Base-by-base conservation (phyloP, 2,888 invertebrate species). In the Amblyjoppa fuscipennis region DNA sequence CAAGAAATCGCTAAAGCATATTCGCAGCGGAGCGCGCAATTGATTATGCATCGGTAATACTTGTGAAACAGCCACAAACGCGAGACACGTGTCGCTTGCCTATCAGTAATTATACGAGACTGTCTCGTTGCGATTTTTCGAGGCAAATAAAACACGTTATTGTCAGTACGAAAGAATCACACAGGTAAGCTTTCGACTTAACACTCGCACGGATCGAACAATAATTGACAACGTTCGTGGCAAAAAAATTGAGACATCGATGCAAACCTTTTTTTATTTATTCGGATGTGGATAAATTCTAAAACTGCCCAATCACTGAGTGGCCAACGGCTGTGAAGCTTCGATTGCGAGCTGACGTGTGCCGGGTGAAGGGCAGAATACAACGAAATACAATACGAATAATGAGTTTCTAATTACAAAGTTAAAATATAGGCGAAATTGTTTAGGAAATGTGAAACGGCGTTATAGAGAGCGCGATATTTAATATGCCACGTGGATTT, bases 31-130 rank as follows among this genome's bases (percentile, higher is more conserved):
- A 28, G 1, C 59, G 25, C 11, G 75, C 16, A 34, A 75, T 75
- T 45, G 49, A 75, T 64, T 75, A 64, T 75, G 75, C 25, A 73
- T 71, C 71, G 13, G 20, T 34, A n/a, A 31, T 31, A 64, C 61
- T 49, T 49, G 49, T 49, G 49, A 64, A 49, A 16, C 25, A 4
- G 9, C 31, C 11, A 11, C 59, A n/a, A 75, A 41, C n/a, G 64
- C 45, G 16, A 49, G 7, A 31, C 49, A 49, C 49, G 75, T 9
- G 31, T 13, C 51, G 75, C 31, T 74, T 74, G 28, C 11, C n/a
- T 28, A 49, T 3, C 45, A 45, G 28, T n/a, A 31, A 28, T 28
- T 75, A 31, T 45, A 20, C 49, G 45, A 13, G 45, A 31, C 59
- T 74, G 41, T 61, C 41, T 1, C 28, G 28, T 1, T 3, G 45